Evolutionary conservation across 2,113 vertebrate genomes (phyloP).

Genomic region (Halcyon senegalensis): DNA sequence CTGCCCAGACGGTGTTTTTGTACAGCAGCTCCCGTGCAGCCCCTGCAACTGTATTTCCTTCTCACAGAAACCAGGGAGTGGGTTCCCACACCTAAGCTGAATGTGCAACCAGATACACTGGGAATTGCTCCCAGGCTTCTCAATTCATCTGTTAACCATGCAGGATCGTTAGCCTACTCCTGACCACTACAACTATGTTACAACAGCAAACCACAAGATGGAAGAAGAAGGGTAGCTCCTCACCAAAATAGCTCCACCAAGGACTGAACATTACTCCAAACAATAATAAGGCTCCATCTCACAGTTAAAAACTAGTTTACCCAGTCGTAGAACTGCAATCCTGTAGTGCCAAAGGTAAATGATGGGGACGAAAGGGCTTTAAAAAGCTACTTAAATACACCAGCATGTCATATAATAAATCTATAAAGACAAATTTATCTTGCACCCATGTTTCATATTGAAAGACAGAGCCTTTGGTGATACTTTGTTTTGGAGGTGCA

Average conservation of each 20-base stretch:
- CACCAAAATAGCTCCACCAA: neutral
- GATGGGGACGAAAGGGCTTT: neutral
- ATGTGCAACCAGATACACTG: neutral
- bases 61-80: neutral
- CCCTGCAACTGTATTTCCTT: neutral
- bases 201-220: neutral
- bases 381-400: neutral
- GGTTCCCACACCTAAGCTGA: neutral
- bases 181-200: neutral
- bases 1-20: fast-evolving
- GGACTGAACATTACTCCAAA: neutral
- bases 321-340: neutral
- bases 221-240: neutral
- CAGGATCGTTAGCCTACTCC: neutral
- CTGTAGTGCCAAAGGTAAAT: neutral
- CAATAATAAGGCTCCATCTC: neutral
- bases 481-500: neutral
- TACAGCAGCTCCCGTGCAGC: neutral
- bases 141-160: neutral
- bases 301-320: neutral
- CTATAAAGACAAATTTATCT: neutral
- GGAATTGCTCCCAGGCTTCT: neutral
- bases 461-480: neutral
- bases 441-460: neutral
- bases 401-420: neutral